These are phyloP conservation scores for Petrocephalus schoutedeni DNA, from an alignment of 2,797 vertebrate genomes.

Conservation along the genomic window DNA sequence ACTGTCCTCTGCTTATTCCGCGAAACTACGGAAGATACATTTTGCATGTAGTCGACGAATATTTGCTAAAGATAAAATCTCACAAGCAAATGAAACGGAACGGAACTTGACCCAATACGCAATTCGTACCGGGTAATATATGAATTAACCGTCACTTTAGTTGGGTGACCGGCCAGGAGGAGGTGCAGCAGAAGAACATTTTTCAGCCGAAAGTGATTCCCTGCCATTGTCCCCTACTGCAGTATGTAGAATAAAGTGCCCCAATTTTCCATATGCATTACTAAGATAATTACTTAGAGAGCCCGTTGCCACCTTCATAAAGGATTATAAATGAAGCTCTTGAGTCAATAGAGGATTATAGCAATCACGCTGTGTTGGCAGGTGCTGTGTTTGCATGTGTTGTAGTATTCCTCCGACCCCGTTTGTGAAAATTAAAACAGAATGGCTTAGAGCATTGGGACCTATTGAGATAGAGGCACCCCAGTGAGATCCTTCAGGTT, in stretches of 20 bases:
- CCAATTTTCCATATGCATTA: conserved; percentile 45
- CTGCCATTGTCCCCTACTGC: conserved; percentile 48
- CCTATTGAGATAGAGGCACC: not conserved
- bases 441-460: conserved; percentile 29
- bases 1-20: not conserved
- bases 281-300: conserved; percentile 41
- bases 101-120: not conserved
- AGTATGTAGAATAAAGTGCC: conserved; percentile 51
- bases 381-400: conserved; percentile 46
- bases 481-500: conserved; percentile 21
- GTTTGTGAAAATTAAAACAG: conserved; percentile 42
- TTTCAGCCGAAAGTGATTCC: conserved; percentile 40
- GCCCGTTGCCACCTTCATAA: conserved; percentile 50
- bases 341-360: conserved; percentile 41
- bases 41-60: not conserved
- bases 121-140: conserved; percentile 9
- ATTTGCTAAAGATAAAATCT: not conserved
- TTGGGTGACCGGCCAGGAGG: not conserved
- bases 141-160: conserved; percentile 5
- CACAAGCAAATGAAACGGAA: not conserved
- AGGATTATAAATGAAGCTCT: conserved; percentile 48
- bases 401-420: conserved; percentile 42
- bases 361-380: conserved; percentile 47
- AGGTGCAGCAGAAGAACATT: conserved; percentile 15
- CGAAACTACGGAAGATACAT: not conserved